Percentiles rank a stretch among this genome's conserved stretches.
Evolutionary conservation across 2,113 vertebrate species (phyloP).

Genomic region (Myotis davidii): DNA sequence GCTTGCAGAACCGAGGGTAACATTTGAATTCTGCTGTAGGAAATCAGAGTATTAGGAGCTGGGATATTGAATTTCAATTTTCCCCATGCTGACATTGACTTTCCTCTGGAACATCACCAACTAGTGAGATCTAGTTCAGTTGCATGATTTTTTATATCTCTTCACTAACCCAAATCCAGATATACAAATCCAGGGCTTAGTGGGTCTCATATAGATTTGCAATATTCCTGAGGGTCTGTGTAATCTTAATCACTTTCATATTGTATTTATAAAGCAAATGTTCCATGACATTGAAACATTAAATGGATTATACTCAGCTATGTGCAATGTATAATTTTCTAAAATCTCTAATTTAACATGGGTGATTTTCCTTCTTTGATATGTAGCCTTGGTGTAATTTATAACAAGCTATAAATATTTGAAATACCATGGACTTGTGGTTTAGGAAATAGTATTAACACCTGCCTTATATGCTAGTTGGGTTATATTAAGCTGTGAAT

Average conservation of each 20-base stretch:
- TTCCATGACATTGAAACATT: constrained; percentile 73
- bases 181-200: constrained; percentile 63
- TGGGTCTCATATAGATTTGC: constrained; percentile 57
- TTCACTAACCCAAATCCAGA: constrained; percentile 57
- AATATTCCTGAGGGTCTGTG: constrained; percentile 57
- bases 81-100: constrained; percentile 31
- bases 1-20: not conserved
- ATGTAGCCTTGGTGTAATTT: constrained; percentile 67
- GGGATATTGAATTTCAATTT: constrained; percentile 61
- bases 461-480: constrained; percentile 57
- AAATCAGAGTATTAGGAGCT: constrained; percentile 18
- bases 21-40: constrained; percentile 49
- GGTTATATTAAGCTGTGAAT: constrained; percentile 51
- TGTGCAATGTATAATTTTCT: constrained; percentile 74
- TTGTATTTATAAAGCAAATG: constrained; percentile 79
- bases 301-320: constrained; percentile 72
- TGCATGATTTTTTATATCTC: constrained; percentile 35
- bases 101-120: constrained; percentile 52
- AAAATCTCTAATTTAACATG: constrained; percentile 74
- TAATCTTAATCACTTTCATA: constrained; percentile 72
- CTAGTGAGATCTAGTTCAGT: constrained; percentile 20
- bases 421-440: constrained; percentile 51
- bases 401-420: constrained; percentile 74
- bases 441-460: constrained; percentile 58
- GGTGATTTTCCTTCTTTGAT: constrained; percentile 71